Conservation (phyloP, 2,797 vertebrate species). For the Neopelma chrysocephalum region DNA sequence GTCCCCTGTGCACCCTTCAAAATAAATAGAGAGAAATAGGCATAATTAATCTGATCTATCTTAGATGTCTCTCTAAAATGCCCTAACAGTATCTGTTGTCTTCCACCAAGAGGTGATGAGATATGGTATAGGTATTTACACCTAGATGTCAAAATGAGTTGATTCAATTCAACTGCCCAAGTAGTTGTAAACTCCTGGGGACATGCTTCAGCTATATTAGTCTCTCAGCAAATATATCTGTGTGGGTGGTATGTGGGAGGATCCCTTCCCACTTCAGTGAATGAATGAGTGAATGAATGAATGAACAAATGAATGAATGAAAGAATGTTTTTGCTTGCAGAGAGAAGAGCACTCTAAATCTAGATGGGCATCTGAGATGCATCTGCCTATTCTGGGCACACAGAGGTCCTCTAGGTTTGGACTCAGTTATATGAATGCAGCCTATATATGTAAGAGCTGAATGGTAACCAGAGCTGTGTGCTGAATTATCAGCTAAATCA, state of each 20-base stretch:
- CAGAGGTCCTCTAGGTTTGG: not conserved
- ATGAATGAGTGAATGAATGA: not conserved
- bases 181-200: not conserved
- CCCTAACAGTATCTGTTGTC: not conserved
- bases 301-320: not conserved
- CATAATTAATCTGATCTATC: not conserved
- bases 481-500: not conserved
- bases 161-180: not conserved
- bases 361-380: not conserved
- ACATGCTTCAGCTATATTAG: not conserved
- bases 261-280: not conserved
- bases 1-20: not conserved
- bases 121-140: not conserved
- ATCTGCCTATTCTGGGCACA: not conserved
- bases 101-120: not conserved
- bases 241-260: not conserved
- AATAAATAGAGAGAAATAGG: not conserved
- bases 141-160: not conserved
- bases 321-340: not conserved
- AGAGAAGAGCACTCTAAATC: not conserved
- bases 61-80: not conserved
- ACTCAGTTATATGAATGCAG: not conserved
- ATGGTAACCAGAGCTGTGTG: not conserved
- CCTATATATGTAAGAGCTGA: not conserved
- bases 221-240: not conserved